These are phyloP conservation scores for Augochlora pura DNA, from an alignment of 1,140 invertebrate genomes.

Conservation along the genomic window DNA sequence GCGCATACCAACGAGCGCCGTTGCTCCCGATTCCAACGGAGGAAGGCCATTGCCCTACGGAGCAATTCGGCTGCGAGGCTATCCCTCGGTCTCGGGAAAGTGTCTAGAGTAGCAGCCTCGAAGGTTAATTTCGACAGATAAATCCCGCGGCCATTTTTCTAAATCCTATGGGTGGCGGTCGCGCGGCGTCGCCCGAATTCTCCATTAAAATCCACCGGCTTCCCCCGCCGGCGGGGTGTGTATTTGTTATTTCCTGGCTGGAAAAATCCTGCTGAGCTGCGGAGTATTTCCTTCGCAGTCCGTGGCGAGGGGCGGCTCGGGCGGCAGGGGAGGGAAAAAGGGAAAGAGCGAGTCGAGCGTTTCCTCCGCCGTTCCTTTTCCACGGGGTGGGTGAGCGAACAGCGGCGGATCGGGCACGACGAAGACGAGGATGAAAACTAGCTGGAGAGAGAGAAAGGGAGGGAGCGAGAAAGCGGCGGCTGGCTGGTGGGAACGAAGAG, in stretches of 20 bases:
- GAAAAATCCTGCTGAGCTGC: constrained; percentile 62
- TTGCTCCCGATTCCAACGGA: too few relatives aligned
- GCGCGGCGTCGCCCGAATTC: constrained; percentile 22
- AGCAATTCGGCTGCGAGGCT: too few relatives aligned
- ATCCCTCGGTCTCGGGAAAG: too few relatives aligned
- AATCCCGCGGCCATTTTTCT: background rate
- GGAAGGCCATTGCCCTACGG: too few relatives aligned
- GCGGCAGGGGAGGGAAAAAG: constrained; percentile 8
- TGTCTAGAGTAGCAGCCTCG: background rate
- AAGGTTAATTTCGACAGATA: background rate
- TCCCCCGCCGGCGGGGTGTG: background rate
- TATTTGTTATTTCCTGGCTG: constrained; percentile 50
- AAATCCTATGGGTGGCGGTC: background rate
- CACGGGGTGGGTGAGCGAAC: constrained; percentile 55
- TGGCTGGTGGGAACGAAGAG: constrained; percentile 2
- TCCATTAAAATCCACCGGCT: constrained; percentile 38
- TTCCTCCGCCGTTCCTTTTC: constrained; percentile 56
- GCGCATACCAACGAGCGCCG: too few relatives aligned
- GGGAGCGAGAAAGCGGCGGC: constrained; percentile 18
- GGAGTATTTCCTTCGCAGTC: constrained; percentile 59
- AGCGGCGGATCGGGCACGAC: constrained; percentile 40
- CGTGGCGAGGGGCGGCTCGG: constrained; percentile 8
- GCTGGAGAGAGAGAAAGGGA: constrained; percentile 17
- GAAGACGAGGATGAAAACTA: constrained; percentile 26
- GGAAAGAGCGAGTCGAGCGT: constrained; percentile 27